phyloP scores from a whole-genome alignment of 2,888 invertebrate species.

The Antheraea assamensis region DNA sequence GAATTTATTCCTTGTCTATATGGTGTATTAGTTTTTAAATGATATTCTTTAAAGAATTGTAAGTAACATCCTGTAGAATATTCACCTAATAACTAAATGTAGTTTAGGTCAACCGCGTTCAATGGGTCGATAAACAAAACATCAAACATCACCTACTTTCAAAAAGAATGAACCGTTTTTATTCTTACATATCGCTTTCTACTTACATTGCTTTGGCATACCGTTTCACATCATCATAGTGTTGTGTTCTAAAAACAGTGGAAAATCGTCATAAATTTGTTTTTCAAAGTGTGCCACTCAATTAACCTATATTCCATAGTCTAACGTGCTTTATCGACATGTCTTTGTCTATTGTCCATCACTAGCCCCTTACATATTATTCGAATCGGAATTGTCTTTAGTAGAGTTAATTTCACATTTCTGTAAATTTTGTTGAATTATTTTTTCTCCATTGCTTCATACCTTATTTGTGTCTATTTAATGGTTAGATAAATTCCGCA shows the following conservation, averaged over 20 bases:
- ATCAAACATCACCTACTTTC: constrained; percentile 50
- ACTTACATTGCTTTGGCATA: constrained; percentile 19
- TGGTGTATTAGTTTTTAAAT: background rate
- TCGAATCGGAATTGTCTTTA: background rate
- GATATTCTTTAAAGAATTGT: too few species aligned
- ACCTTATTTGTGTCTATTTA: background rate
- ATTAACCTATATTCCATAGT: constrained; percentile 10
- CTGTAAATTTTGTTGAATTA: background rate
- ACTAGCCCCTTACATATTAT: background rate
- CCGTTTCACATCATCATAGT: constrained; percentile 4
- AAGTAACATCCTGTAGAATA: constrained; percentile 37
- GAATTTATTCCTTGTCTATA: background rate
- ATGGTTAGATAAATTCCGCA: background rate
- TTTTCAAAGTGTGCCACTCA: background rate
- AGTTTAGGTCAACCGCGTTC: constrained; percentile 33
- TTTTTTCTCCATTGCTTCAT: background rate
- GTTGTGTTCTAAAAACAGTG: constrained; percentile 15
- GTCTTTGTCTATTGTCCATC: background rate
- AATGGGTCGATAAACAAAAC: constrained; percentile 33
- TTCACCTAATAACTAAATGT: constrained; percentile 30
- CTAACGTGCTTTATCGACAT: background rate
- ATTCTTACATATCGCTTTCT: constrained; percentile 28
- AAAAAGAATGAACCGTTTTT: constrained; percentile 33
- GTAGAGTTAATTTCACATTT: background rate
- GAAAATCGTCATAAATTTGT: background rate